phyloP scores from a whole-genome alignment of 2,888 invertebrate species.

The Oasisia sp. region DNA sequence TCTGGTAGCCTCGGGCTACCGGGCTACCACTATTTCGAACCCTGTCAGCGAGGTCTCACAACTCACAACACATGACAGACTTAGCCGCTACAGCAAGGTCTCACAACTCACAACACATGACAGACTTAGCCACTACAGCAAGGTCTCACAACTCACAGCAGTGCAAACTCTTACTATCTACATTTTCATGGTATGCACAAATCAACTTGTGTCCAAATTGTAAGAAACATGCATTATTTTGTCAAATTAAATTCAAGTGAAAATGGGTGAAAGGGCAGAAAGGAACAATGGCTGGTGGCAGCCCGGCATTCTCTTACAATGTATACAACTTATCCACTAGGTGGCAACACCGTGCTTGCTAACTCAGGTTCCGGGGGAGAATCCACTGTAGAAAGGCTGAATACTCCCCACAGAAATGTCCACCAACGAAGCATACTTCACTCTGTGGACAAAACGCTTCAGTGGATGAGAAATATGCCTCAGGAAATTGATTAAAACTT shows the following conservation, averaged over 20 bases:
- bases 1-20: too few relatives aligned
- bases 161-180: background rate
- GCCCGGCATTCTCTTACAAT: background rate
- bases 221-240: too few relatives aligned
- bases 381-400: background rate
- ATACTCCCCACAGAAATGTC: background rate
- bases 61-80: background rate
- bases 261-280: background rate
- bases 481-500: slow-evolving; percentile 46
- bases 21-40: too few relatives aligned
- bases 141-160: background rate
- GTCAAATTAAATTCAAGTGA: background rate
- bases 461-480: background rate
- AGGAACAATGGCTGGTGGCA: background rate
- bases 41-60: background rate
- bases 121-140: background rate
- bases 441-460: background rate
- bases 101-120: too few relatives aligned
- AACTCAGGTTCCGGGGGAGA: background rate
- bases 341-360: background rate
- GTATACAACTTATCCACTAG: background rate
- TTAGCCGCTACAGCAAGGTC: too few relatives aligned
- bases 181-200: too few relatives aligned
- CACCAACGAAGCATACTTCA: background rate
- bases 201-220: background rate